phyloP scores from a whole-genome alignment of 2,888 invertebrate genomes.

The Yponomeuta sedellus region DNA sequence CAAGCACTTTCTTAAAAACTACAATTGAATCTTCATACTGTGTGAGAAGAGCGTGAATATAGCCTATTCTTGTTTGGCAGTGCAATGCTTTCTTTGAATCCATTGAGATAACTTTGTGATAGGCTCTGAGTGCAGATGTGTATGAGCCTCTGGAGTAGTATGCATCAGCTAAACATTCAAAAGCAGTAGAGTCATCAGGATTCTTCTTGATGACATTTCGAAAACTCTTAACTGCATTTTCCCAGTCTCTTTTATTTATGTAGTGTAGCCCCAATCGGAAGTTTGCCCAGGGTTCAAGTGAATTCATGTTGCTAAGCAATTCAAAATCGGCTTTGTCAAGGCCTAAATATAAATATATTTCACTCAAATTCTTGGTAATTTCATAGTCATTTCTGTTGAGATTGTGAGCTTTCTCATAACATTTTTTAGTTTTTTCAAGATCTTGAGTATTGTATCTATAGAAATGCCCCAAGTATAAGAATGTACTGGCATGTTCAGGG shows the following conservation, averaged over 20 bases:
- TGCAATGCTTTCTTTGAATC: constrained; percentile 78
- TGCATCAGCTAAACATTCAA: constrained; percentile 94
- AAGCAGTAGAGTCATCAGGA: constrained; percentile 82
- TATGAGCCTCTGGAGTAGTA: constrained; percentile 93
- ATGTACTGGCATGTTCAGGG: constrained; percentile 84
- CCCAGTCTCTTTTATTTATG: constrained; percentile 82
- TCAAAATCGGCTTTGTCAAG: constrained; percentile 80
- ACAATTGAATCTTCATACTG: constrained; percentile 83
- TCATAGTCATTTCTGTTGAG: constrained; percentile 81
- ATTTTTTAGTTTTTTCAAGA: constrained; percentile 84
- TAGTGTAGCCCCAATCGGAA: constrained; percentile 90
- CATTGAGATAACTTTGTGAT: constrained; percentile 84
- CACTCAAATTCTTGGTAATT: constrained; percentile 85
- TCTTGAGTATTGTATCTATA: constrained; percentile 80
- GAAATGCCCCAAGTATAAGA: constrained; percentile 85
- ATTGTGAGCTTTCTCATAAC: constrained; percentile 89
- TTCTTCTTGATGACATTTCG: constrained; percentile 83
- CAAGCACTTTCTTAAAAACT: constrained; percentile 73
- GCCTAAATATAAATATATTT: constrained; percentile 81
- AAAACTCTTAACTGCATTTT: constrained; percentile 85
- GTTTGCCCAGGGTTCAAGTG: constrained; percentile 84
- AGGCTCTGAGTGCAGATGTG: constrained; percentile 91
- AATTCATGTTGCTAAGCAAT: constrained; percentile 72
- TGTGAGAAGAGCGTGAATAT: constrained; percentile 83
- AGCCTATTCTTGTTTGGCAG: constrained; percentile 85